These are phyloP conservation scores for Mionectes macconnelli DNA, from an alignment of 2,113 vertebrate genomes.

Conservation along the genomic window DNA sequence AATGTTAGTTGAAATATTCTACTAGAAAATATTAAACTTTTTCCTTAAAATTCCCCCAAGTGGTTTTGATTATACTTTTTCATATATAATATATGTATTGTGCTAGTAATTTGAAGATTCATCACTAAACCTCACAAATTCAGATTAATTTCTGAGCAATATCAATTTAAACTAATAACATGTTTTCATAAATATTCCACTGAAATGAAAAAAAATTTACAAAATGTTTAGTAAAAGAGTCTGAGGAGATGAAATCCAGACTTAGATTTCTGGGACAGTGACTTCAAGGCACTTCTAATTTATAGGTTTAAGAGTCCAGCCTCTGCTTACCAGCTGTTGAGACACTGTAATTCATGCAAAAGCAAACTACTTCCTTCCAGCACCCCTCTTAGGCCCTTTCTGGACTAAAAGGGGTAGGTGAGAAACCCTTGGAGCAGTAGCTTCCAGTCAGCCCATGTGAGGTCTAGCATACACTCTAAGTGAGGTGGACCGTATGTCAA, in stretches of 20 bases:
- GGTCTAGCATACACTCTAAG: neutral
- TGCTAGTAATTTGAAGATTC: neutral
- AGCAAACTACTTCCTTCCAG: neutral
- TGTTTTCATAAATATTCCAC: neutral
- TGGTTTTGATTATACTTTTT: neutral
- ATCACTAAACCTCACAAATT: neutral
- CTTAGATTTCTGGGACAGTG: neutral
- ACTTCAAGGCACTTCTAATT: neutral
- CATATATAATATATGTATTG: neutral
- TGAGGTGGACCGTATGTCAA: rapidly evolving
- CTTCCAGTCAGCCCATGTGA: neutral
- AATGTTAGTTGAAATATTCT: neutral
- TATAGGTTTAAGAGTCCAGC: neutral
- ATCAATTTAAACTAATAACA: neutral
- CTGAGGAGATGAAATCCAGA: neutral
- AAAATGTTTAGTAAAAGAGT: neutral
- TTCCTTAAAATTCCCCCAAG: neutral
- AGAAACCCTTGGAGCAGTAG: neutral
- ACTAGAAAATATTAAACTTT: neutral
- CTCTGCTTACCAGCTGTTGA: rapidly evolving
- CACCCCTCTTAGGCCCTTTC: neutral
- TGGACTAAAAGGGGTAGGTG: neutral
- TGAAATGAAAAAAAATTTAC: neutral
- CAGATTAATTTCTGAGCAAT: neutral
- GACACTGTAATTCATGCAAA: rapidly evolving